Evolutionary conservation across 1,140 invertebrate genomes (phyloP).

Genomic region (Brachionus sp.): DNA sequence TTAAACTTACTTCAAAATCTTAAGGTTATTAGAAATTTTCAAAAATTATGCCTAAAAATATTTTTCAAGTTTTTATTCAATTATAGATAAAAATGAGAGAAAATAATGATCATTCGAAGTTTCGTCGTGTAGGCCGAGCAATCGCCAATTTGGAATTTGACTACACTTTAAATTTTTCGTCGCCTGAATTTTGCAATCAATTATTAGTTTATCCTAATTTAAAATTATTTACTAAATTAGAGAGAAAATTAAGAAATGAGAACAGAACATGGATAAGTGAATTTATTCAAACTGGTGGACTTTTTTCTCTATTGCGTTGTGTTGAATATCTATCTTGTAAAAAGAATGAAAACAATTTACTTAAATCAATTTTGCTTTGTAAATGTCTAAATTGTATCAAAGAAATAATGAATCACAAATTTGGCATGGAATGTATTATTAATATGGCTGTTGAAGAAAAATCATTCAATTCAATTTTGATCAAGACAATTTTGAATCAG

Average conservation of each 20-base stretch:
- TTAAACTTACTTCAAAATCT: not conserved
- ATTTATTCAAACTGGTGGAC: not conserved
- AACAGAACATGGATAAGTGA: not conserved
- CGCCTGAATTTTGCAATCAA: conserved; percentile 26
- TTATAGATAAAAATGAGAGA: not conserved
- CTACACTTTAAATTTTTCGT: not conserved
- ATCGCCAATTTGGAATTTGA: conserved; percentile 12
- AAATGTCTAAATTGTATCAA: conserved; percentile 29
- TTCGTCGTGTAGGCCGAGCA: not conserved
- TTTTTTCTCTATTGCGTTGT: not conserved
- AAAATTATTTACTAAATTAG: not conserved
- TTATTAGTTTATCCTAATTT: not conserved
- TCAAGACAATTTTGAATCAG: not conserved
- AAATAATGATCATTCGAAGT: not conserved
- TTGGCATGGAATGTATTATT: conserved; percentile 9
- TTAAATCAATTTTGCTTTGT: not conserved
- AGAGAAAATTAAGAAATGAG: not conserved
- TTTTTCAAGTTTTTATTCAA: not conserved
- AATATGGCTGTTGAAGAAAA: conserved; percentile 2
- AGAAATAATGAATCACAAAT: conserved; percentile 16
- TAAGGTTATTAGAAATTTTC: not conserved
- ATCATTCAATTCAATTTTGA: not conserved
- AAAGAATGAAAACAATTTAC: not conserved
- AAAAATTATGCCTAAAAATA: not conserved
- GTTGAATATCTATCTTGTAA: conserved; percentile 20